Percentiles rank a stretch among this genome's conserved stretches.
phyloP scores from a whole-genome alignment of 2,888 invertebrate species.

The Fragum fragum region DNA sequence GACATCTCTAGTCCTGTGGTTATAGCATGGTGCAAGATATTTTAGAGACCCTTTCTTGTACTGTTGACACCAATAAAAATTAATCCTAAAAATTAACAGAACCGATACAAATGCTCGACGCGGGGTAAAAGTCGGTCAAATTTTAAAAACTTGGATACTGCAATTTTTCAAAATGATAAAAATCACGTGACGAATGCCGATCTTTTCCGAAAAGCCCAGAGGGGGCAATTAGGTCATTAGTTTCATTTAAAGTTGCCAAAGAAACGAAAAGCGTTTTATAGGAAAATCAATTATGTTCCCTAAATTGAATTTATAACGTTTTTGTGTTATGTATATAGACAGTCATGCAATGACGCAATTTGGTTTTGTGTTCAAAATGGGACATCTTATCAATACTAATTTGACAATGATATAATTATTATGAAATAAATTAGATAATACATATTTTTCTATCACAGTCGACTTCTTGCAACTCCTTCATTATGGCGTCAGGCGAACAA shows the following conservation, averaged over 20 bases:
- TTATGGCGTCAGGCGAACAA: too few relatives aligned
- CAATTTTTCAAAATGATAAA: too few relatives aligned
- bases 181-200: conserved; percentile 8
- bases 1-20: too few relatives aligned
- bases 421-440: not conserved
- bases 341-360: conserved; percentile 13
- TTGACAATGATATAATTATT: conserved; percentile 11
- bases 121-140: too few relatives aligned
- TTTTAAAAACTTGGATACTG: too few relatives aligned
- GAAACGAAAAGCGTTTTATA: conserved; percentile 24
- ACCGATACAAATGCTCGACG: too few relatives aligned
- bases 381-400: not conserved
- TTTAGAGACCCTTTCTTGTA: too few relatives aligned
- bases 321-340: conserved; percentile 5
- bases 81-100: too few relatives aligned
- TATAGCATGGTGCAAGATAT: too few relatives aligned
- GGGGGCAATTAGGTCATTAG: conserved; percentile 32
- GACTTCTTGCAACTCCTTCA: too few relatives aligned
- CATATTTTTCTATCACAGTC: too few relatives aligned
- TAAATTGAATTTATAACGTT: conserved; percentile 27
- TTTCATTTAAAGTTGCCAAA: conserved; percentile 35
- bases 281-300: conserved; percentile 24
- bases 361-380: not conserved
- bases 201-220: conserved; percentile 13
- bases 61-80: too few relatives aligned